phyloP scores from a whole-genome alignment of 2,888 invertebrate genomes.

The Lasioglossum figueresi region DNA sequence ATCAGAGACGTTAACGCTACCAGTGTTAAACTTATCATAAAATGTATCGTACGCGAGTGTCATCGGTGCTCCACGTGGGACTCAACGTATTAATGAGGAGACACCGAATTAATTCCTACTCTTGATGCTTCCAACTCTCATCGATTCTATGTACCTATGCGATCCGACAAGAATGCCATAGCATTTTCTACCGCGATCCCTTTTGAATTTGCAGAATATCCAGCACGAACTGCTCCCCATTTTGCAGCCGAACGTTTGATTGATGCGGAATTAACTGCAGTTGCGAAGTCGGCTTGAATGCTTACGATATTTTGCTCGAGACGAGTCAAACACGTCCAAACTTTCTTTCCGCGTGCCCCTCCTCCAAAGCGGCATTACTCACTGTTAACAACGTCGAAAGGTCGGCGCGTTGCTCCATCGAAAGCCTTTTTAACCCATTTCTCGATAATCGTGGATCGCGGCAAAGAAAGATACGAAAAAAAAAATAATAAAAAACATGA shows the following conservation, averaged over 20 bases:
- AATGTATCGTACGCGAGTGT: too few relatives aligned
- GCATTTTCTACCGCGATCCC: not conserved
- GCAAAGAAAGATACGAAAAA: not conserved
- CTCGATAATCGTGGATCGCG: not conserved
- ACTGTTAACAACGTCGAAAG: conserved; percentile 14
- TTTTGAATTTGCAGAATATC: not conserved
- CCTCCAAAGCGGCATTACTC: not conserved
- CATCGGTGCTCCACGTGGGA: too few relatives aligned
- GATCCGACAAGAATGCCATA: not conserved
- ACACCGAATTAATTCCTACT: too few relatives aligned
- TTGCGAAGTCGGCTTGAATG: conserved; percentile 22
- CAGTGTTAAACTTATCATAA: too few relatives aligned
- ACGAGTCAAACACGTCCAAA: conserved; percentile 1
- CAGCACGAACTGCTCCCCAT: not conserved
- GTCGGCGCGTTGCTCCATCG: not conserved
- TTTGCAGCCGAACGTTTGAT: conserved; percentile 34
- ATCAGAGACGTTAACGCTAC: too few relatives aligned
- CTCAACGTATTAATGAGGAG: too few relatives aligned
- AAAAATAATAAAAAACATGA: not conserved
- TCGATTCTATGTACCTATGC: not conserved
- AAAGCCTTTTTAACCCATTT: not conserved
- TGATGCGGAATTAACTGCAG: conserved; percentile 38
- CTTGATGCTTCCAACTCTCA: not conserved
- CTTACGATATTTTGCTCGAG: not conserved
- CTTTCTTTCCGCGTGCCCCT: conserved; percentile 7